Base-by-base conservation (phyloP, 2,888 invertebrate genomes). In the Nephrotoma appendiculata region DNA sequence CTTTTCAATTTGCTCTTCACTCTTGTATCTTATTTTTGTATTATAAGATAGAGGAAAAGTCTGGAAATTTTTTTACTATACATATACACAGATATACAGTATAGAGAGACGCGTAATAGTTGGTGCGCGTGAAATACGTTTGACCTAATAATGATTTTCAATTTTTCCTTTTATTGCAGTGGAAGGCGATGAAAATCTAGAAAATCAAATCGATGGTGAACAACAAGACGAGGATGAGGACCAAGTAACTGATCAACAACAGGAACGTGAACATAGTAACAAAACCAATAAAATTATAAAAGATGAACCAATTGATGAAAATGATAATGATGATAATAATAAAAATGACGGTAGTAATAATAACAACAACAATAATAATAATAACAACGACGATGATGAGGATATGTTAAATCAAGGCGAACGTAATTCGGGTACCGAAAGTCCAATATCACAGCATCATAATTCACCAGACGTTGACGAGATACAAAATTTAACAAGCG, bases 171-270 rank as follows among this genome's bases (percentile, higher is more conserved):
- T 52, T 31, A 52, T 88, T 88, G 9, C 87, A 87, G 88, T 88
- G 41, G 88, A 87, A 86, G 87, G 87, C 83, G 87, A 87, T 83
- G 87, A 88, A 31, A 86, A 57, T 19, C 42, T 71, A 31, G 87
- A 88, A 15, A 87, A 86, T 86, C 85, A 86, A 45, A 86, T 41
- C 52, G 86, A 86, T 86, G 86, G 86, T 57, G 52, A 31, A n/a
- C 41, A 44, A 52, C 86, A 41, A 86, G 7, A 52, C 12, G 43
- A 41, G 57, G 9, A 52, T 15, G 19, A 42, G 19, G 43, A 86
- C 43, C 84, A 84, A 84, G 42, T 43, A 42, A 42, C 41, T 84
- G 84, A 84, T 15, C 84, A 84, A 84, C 84, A 41, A n/a, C 41
- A 84, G 41, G 84, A 84, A 84, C 41, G 42, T 42, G 43, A 84